phyloP scores from a whole-genome alignment of 2,888 invertebrate genomes.

The Petrophora chlorosata region DNA sequence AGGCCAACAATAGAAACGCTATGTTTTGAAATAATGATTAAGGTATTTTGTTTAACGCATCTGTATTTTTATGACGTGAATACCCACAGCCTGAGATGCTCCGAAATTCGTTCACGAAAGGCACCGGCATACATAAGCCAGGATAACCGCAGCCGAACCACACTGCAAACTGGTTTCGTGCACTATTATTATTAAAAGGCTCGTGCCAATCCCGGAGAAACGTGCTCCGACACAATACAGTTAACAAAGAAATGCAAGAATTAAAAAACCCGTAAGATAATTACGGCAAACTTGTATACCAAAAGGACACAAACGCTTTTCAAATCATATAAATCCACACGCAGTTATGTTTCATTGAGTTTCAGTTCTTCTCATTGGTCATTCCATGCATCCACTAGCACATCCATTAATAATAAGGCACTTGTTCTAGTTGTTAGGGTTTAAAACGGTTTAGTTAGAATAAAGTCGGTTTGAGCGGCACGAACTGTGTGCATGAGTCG shows the following conservation, averaged over 20 bases:
- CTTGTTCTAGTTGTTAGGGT: slow-evolving; percentile 62
- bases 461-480: slow-evolving; percentile 73
- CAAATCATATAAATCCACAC: slow-evolving; percentile 62
- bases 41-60: slow-evolving; percentile 1
- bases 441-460: slow-evolving; percentile 64
- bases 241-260: slow-evolving; percentile 66
- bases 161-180: slow-evolving; percentile 81
- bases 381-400: slow-evolving; percentile 78
- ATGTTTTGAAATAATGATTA: slow-evolving; percentile 34
- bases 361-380: slow-evolving; percentile 56
- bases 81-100: slow-evolving; percentile 45
- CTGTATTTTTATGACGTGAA: slow-evolving; percentile 16
- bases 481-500: slow-evolving; percentile 71
- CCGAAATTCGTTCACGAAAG: slow-evolving; percentile 68
- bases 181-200: slow-evolving; percentile 81
- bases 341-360: slow-evolving; percentile 59
- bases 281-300: slow-evolving; percentile 69
- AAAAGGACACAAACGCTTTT: slow-evolving; percentile 76
- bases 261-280: slow-evolving; percentile 56
- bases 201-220: slow-evolving; percentile 79
- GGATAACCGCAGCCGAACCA: slow-evolving; percentile 77
- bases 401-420: slow-evolving; percentile 81
- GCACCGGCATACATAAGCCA: slow-evolving; percentile 73
- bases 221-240: slow-evolving; percentile 59
- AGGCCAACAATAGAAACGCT: slow-evolving; percentile 27